These are phyloP conservation scores for Drosophila lowei DNA, from an alignment of 1,140 invertebrate species.

Conservation along the genomic window DNA sequence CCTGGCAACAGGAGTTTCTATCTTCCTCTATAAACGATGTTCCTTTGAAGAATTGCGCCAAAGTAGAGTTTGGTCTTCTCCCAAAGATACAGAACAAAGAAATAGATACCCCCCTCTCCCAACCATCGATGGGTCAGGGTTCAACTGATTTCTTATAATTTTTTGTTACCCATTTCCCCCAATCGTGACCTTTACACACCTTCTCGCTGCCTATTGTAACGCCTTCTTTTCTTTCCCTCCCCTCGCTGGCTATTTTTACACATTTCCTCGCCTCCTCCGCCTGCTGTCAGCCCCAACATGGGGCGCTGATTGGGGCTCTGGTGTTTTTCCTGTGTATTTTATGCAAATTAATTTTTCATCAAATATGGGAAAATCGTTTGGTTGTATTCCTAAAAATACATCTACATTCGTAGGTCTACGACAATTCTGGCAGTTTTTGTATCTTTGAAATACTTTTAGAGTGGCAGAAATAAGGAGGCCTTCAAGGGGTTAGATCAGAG, in stretches of 20 bases:
- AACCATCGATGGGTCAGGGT: not conserved
- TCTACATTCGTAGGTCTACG: too few relatives aligned
- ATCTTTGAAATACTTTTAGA: too few relatives aligned
- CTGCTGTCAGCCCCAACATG: too few relatives aligned
- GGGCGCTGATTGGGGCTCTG: not conserved
- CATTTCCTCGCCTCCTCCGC: too few relatives aligned
- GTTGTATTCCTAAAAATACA: not conserved
- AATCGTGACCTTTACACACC: conserved; percentile 36
- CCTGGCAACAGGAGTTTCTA: too few relatives aligned
- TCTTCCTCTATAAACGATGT: too few relatives aligned
- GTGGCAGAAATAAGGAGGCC: too few relatives aligned
- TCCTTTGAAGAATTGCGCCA: too few relatives aligned
- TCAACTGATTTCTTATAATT: conserved; percentile 52
- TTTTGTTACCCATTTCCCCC: conserved; percentile 30
- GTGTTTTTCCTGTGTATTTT: conserved; percentile 48
- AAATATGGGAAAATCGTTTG: conserved; percentile 1
- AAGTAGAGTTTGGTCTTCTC: too few relatives aligned
- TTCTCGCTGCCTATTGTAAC: conserved; percentile 25
- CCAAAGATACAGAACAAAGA: too few relatives aligned
- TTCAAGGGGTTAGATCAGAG: too few relatives aligned
- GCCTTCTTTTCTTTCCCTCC: conserved; percentile 15
- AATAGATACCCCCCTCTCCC: not conserved
- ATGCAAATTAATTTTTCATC: conserved; percentile 59
- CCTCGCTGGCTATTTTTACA: conserved; percentile 23
- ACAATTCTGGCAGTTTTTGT: too few relatives aligned